Evolutionary conservation across 2,113 vertebrate genomes (phyloP).

Genomic region (Callospermophilus lateralis): DNA sequence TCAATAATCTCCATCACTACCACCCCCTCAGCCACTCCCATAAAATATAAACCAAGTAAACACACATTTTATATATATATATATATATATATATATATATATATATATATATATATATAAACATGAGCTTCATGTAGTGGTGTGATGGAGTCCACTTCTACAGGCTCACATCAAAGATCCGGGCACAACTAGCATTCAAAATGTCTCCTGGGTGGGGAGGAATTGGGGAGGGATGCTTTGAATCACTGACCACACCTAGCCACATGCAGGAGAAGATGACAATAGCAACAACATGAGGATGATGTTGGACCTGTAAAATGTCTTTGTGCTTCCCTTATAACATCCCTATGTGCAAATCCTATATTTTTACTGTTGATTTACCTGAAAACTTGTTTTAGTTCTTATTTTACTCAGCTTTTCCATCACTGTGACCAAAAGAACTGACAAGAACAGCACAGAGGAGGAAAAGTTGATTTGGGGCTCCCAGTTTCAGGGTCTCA

Average conservation of each 20-base stretch:
- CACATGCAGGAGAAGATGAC: not conserved
- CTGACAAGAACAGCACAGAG: no score
- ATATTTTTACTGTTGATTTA: not conserved
- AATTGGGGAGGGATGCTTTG: not conserved
- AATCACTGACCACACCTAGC: not conserved
- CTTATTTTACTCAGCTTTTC: no score
- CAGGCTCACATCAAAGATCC: no score
- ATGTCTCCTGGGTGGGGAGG: not conserved
- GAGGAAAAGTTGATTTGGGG: no score
- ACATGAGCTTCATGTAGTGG: not conserved
- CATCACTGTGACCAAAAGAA: no score
- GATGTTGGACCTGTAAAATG: not conserved
- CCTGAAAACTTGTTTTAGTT: constrained; percentile 20
- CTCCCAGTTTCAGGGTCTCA: no score
- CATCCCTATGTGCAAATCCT: not conserved
- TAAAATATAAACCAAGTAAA: not conserved
- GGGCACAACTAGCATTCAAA: not conserved
- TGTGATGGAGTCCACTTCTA: not conserved
- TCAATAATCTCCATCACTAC: not conserved
- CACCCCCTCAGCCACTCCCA: no score
- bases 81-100: no score
- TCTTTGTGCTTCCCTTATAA: not conserved
- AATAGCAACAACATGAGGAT: not conserved
- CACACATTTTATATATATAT: no score
- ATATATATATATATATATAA: no score